Percentiles rank a stretch among this genome's conserved stretches.
These are phyloP conservation scores for Pseudobourletiella spinata DNA, from an alignment of 1,140 invertebrate genomes.

Conservation along the genomic window DNA sequence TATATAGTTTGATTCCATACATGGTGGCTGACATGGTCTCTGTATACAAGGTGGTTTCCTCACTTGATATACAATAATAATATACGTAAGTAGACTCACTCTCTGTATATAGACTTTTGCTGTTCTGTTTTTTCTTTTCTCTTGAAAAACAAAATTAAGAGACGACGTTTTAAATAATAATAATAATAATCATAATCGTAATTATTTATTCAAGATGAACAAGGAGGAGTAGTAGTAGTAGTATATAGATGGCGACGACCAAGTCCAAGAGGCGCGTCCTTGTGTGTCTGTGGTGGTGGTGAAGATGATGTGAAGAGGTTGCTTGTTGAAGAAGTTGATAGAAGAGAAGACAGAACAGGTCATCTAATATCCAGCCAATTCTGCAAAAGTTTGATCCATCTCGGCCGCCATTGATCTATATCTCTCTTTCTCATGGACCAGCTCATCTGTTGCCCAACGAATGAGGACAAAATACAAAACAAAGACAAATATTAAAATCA, in stretches of 20 bases:
- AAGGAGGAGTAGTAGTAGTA: neutral
- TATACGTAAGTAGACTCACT: too few relatives aligned
- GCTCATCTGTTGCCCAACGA: constrained; percentile 61
- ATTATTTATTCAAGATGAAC: neutral
- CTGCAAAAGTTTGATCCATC: constrained; percentile 90
- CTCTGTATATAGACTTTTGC: too few relatives aligned
- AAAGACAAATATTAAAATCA: neutral
- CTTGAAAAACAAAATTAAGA: too few relatives aligned
- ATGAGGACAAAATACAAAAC: neutral
- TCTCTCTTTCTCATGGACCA: constrained; percentile 91
- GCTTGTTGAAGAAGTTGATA: neutral
- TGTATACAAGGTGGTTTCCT: too few relatives aligned
- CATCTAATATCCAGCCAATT: constrained; percentile 77
- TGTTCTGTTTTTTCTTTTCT: too few relatives aligned
- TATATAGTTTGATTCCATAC: too few relatives aligned
- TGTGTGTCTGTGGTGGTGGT: too few relatives aligned
- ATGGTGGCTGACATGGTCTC: too few relatives aligned
- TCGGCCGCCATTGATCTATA: constrained; percentile 78
- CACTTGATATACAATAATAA: too few relatives aligned
- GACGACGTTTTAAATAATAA: too few relatives aligned
- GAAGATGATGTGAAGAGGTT: neutral
- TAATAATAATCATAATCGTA: neutral
- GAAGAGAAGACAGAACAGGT: neutral
- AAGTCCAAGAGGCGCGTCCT: too few relatives aligned
- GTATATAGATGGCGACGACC: too few relatives aligned